Percentiles rank a stretch among this genome's conserved stretches.
Conservation (phyloP, 2,113 vertebrate genomes). For the Myrmophylax atrothorax region DNA sequence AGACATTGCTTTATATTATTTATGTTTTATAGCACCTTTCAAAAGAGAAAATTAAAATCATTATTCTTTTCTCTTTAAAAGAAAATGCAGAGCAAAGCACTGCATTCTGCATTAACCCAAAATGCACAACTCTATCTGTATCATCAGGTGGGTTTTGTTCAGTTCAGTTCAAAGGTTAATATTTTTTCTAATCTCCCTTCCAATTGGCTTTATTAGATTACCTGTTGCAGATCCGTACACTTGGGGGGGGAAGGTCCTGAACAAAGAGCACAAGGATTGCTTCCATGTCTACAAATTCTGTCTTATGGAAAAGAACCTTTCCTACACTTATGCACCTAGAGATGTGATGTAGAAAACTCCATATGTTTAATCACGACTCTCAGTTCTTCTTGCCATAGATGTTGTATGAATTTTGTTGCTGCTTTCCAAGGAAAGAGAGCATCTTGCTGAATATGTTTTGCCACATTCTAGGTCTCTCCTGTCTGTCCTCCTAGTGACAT, state of each 20-base stretch:
- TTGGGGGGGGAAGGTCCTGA: fast-evolving
- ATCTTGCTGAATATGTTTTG: neutral
- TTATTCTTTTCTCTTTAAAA: neutral
- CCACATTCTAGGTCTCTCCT: neutral
- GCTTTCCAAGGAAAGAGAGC: neutral
- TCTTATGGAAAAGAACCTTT: neutral
- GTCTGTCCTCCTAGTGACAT: neutral
- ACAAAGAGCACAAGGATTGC: neutral
- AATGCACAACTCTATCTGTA: neutral
- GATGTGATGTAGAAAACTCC: neutral
- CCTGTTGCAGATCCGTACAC: neutral
- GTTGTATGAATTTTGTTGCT: neutral
- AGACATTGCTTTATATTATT: neutral
- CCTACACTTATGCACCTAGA: neutral
- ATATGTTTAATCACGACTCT: neutral
- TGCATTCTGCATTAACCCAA: neutral
- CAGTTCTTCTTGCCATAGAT: neutral
- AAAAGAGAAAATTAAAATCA: neutral
- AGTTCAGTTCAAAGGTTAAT: neutral
- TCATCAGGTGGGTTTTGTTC: neutral
- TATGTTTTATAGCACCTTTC: neutral
- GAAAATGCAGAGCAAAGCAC: neutral
- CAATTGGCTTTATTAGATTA: neutral
- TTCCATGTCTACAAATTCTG: neutral
- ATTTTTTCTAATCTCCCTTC: neutral